Conservation (phyloP, 2,888 invertebrate species). For the Lasioglossum vierecki region DNA sequence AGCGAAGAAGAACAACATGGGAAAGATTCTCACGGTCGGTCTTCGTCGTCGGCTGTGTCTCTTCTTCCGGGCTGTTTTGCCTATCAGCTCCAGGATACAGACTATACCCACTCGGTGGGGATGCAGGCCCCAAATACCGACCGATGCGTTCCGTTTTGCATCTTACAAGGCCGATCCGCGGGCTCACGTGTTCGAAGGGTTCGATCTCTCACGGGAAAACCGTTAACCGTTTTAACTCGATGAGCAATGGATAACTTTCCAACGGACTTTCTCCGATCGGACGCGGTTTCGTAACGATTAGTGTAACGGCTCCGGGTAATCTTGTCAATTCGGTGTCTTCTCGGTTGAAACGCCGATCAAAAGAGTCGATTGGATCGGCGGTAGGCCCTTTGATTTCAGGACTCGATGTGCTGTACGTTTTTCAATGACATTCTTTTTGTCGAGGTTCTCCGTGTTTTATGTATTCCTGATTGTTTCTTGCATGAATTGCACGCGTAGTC, state of each 20-base stretch:
- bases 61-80: constrained; percentile 72
- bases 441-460: too few species aligned
- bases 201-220: constrained; percentile 66
- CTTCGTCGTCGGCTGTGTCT: constrained; percentile 40
- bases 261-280: constrained; percentile 58
- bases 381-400: background rate
- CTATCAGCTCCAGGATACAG: constrained; percentile 68
- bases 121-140: background rate
- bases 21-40: constrained; percentile 76
- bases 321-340: background rate
- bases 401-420: too few species aligned
- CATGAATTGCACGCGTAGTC: background rate
- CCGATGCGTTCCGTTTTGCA: constrained; percentile 37
- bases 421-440: too few species aligned
- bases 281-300: background rate
- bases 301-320: background rate
- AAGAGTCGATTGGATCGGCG: background rate
- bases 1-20: constrained; percentile 79
- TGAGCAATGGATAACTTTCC: constrained; percentile 32
- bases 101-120: background rate
- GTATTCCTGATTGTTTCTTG: too few species aligned
- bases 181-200: constrained; percentile 53
- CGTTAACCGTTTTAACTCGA: constrained; percentile 44
- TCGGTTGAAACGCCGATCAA: background rate
- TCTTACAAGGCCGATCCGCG: constrained; percentile 42